These are phyloP conservation scores for Salvator merianae DNA, from an alignment of 2,113 vertebrate genomes.

Conservation along the genomic window DNA sequence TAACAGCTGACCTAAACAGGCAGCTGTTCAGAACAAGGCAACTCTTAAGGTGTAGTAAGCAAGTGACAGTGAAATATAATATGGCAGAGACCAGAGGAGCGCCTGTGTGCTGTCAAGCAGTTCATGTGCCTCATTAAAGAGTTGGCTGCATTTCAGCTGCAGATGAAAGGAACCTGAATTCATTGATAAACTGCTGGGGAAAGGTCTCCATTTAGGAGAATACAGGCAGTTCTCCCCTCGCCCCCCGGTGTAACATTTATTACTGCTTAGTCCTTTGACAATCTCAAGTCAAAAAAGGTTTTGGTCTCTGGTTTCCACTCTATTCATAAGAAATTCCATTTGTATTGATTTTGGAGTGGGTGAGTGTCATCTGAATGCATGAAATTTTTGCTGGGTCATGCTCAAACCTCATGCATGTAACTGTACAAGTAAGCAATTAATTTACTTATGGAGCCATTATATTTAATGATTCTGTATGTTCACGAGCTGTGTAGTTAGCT, in stretches of 20 bases:
- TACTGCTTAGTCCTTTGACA: conserved; percentile 28
- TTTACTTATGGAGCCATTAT: too few relatives aligned
- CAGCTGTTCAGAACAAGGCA: conserved; percentile 55
- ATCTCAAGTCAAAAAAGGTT: conserved; percentile 31
- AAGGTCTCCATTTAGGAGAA: conserved; percentile 27
- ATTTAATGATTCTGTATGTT: too few relatives aligned
- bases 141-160: conserved; percentile 22
- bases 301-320: conserved; percentile 24
- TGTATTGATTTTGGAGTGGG: background rate
- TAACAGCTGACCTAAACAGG: background rate
- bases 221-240: background rate
- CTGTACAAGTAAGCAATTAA: too few relatives aligned
- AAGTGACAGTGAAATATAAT: conserved; percentile 38
- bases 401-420: too few relatives aligned
- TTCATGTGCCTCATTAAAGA: conserved; percentile 40
- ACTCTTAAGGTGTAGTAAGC: conserved; percentile 53
- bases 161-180: background rate
- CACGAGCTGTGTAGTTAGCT: too few relatives aligned
- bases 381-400: too few relatives aligned
- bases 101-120: background rate
- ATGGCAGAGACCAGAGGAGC: conserved; percentile 17
- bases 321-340: too few relatives aligned
- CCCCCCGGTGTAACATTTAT: conserved; percentile 33
- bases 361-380: too few relatives aligned
- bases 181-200: conserved; percentile 7